Evolutionary conservation across 2,888 invertebrate species (phyloP), one percentile per base, ranked within the genome.

Genomic region (Nephrotoma appendiculata): DNA sequence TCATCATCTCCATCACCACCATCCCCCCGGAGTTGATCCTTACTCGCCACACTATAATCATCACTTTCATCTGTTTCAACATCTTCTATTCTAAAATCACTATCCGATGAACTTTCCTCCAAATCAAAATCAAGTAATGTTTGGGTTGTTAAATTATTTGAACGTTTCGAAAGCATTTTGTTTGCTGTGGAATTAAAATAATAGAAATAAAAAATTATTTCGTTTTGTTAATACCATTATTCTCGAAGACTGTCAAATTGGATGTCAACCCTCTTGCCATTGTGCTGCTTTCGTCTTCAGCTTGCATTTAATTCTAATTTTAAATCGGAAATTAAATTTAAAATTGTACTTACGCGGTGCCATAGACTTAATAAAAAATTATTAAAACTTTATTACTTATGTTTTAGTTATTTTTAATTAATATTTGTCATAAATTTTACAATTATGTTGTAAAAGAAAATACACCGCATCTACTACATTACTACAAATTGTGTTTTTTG

Each of bases 41-140:
- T 90, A 85, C 88, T 89, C 9, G 89, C 89, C 83, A 86, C 86
- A 41, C 52, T 57, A 57, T 86, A 86, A 42, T 91, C 89, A 90
- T 96, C 96, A 88, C 96, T 96, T 89, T 96, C 95, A 88, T 95
- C 95, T 42, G 41, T 43, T 87, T 94, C 94, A 89, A 96, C 96
- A 90, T 96, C 96, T 90, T 97, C 97, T 87, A 97, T 97, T 87
- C 98, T 94, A 92, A 98, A 98, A 92, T 98, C 98, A 87, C 98
- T 98, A 91, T 98, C 98, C 90, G 98, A 98, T 0, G 97, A 97
- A 90, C 98, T 98, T 87, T 96, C 97, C 52, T 96, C 98, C 87
- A 97, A 93, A 92, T 97, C 97, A 89, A 97, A 96, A 91, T 96
- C 96, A 86, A 96, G 92, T 87, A 97, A 92, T 6, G 96, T 95